Base-by-base conservation (phyloP, 2,888 invertebrate species). In the Nephrotoma flavescens region DNA sequence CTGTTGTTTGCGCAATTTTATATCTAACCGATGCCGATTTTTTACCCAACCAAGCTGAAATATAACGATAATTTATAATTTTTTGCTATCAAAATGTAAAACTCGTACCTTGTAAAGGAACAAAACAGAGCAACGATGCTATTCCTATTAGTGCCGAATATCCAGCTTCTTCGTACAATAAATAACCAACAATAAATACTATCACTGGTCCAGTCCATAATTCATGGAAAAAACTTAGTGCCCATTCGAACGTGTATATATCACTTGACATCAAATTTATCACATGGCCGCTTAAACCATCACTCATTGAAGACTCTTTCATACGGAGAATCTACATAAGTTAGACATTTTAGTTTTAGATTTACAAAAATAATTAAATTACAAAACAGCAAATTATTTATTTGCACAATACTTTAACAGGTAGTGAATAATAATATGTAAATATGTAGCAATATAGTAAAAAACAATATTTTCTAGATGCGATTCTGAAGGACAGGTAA, bases 231-330 rank as follows among this genome's bases (percentile, higher is more conserved):
- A 97, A 97, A 86, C 96, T 92, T 31, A 95, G 93, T 7, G 95
- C 95, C 91, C 96, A 93, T 91, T 98, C 97, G 91, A 98, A 97
- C 87, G 97, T 92, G 88, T 95, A 95, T 0, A 97, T 97, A 91
- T 98, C 98, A 87, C 97, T 97, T 0, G 97, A 97, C 87, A 98
- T 90, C 47, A 97, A 91, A 91, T 96, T 95, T 86, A 97, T 86
- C 94, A 96, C 92, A 47, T 86, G 83, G 0, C 88, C 88, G 42
- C 86, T 87, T 3, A 88, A 31, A 7, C 87, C 87, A 42, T 88
- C 87, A 19, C 52, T 41, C 19, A 57, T 45, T 11, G 71, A 85
- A 6, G 88, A 87, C 87, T 88, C 87, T 0, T 86, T 85, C 44
- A 87, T 52, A 41, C 86, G 83, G 6, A 88, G 86, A 5, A 86